Percentiles rank a stretch among this genome's conserved stretches.
Conservation (phyloP, 2,113 vertebrate genomes). For the Balaeniceps rex region DNA sequence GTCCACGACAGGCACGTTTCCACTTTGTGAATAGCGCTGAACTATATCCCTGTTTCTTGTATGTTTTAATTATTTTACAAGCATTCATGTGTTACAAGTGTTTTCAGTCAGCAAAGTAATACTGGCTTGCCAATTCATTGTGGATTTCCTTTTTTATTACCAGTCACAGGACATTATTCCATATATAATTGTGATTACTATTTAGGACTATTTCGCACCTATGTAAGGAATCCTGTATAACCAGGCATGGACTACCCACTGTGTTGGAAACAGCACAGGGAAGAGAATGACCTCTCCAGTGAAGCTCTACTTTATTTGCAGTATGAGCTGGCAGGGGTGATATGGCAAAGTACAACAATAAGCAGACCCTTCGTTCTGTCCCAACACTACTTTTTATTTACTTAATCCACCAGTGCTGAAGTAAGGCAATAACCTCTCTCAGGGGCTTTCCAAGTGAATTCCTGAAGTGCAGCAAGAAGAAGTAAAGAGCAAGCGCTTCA, state of each 20-base stretch:
- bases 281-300: too few relatives aligned
- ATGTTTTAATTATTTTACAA: neutral
- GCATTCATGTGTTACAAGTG: neutral
- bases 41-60: neutral
- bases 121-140: neutral
- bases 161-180: neutral
- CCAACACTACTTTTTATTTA: neutral
- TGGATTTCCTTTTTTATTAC: neutral
- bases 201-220: neutral
- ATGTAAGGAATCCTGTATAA: neutral
- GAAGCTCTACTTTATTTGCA: neutral
- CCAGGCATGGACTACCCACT: neutral
- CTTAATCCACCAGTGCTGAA: neutral
- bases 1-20: neutral
- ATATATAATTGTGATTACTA: neutral
- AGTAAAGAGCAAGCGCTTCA: neutral
- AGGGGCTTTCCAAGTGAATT: neutral
- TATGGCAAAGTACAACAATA: neutral
- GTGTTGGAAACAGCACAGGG: neutral
- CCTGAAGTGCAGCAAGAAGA: neutral
- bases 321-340: neutral
- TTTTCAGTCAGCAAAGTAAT: neutral
- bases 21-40: neutral
- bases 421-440: neutral
- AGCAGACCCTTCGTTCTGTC: neutral